These are phyloP conservation scores for Drosophila mercatorum DNA, from an alignment of 2,888 invertebrate genomes.

Conservation along the genomic window DNA sequence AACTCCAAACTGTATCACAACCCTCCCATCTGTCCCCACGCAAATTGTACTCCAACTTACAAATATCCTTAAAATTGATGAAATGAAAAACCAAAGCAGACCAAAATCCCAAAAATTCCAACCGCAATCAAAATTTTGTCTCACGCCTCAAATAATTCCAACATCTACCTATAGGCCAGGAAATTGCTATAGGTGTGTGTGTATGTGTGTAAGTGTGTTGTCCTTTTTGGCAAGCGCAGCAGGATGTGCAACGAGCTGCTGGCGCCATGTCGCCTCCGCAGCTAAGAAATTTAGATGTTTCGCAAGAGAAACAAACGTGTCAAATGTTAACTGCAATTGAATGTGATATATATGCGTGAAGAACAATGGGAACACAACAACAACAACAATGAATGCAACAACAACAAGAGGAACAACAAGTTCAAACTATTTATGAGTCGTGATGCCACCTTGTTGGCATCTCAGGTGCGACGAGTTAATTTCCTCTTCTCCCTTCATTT, in stretches of 20 bases:
- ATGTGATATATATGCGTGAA: slow-evolving; percentile 26
- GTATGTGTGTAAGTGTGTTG: slow-evolving; percentile 4
- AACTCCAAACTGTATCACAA: slow-evolving; percentile 14
- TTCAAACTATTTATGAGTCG: slow-evolving; percentile 65
- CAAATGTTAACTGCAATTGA: slow-evolving; percentile 26
- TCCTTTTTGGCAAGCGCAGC: slow-evolving; percentile 71
- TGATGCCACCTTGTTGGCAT: slow-evolving; percentile 49
- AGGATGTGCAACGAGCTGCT: slow-evolving; percentile 51
- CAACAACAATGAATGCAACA: slow-evolving; percentile 4
- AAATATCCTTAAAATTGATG: not conserved
- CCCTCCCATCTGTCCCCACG: slow-evolving; percentile 11
- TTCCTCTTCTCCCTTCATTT: slow-evolving; percentile 26
- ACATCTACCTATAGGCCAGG: not conserved
- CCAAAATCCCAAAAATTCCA: slow-evolving; percentile 15
- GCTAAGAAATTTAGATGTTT: slow-evolving; percentile 25
- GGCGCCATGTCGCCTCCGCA: slow-evolving; percentile 71
- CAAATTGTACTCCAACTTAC: not conserved
- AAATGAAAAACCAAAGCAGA: not conserved
- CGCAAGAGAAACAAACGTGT: slow-evolving; percentile 33
- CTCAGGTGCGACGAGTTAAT: slow-evolving; percentile 67
- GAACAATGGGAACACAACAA: slow-evolving; percentile 37
- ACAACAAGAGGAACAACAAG: slow-evolving; percentile 6
- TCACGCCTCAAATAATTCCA: slow-evolving; percentile 34
- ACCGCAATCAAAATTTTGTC: slow-evolving; percentile 35
- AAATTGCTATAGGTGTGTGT: not conserved